Percentiles rank a stretch among this genome's conserved stretches.
Evolutionary conservation across 2,888 invertebrate species (phyloP).

Genomic region (Meliscaeva auricollis): DNA sequence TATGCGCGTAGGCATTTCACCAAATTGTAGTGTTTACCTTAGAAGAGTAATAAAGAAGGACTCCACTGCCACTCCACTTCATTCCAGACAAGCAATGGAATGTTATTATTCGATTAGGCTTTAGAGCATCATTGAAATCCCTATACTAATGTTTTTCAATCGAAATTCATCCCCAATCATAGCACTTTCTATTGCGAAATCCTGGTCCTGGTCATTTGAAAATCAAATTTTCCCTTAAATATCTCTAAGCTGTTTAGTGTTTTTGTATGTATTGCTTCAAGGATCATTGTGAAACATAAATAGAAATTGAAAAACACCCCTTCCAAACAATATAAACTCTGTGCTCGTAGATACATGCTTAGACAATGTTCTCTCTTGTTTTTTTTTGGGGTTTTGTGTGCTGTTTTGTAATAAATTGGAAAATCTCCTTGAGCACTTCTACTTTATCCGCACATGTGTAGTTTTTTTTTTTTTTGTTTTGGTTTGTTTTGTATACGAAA

Average conservation of each 20-base stretch:
- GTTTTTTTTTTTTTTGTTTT: not conserved
- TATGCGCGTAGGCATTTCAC: slow-evolving; percentile 26
- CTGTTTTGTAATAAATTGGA: slow-evolving; percentile 23
- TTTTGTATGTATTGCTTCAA: slow-evolving; percentile 10
- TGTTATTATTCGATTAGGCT: slow-evolving; percentile 29
- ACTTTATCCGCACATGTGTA: slow-evolving; percentile 12
- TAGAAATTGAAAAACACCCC: slow-evolving; percentile 18
- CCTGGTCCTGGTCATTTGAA: slow-evolving; percentile 10
- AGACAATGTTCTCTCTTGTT: not conserved
- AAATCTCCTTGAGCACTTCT: slow-evolving; percentile 16
- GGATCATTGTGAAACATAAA: not conserved
- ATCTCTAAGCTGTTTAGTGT: slow-evolving; percentile 16
- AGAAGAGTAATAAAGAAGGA: not conserved
- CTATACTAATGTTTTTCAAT: slow-evolving; percentile 23
- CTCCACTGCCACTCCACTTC: too few species aligned
- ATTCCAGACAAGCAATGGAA: slow-evolving; percentile 11
- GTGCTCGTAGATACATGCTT: not conserved
- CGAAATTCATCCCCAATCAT: not conserved
- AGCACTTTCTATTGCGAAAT: not conserved
- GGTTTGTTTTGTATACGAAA: not conserved
- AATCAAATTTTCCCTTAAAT: slow-evolving; percentile 35
- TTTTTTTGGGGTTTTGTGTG: slow-evolving; percentile 11
- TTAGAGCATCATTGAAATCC: not conserved
- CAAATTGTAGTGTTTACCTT: slow-evolving; percentile 13
- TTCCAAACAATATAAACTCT: not conserved